These are phyloP conservation scores for Carassius carassius DNA, from an alignment of 2,113 vertebrate species.

Conservation along the genomic window DNA sequence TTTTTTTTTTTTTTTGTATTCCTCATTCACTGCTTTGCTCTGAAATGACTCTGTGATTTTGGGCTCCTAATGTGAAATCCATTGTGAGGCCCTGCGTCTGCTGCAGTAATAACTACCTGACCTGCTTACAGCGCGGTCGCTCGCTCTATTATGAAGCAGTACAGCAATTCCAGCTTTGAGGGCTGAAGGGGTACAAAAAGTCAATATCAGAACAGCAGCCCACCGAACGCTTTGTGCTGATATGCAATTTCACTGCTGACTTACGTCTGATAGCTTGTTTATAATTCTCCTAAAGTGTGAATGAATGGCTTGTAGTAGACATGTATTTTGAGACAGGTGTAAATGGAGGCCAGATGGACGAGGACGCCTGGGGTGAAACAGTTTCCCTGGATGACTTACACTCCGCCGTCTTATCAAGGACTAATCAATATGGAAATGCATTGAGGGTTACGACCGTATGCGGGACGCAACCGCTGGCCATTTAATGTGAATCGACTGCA, in stretches of 20 bases:
- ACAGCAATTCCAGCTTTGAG: conserved; percentile 63
- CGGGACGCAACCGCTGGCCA: conserved; percentile 51
- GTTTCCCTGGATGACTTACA: conserved; percentile 59
- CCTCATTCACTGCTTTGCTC: background rate
- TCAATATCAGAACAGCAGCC: conserved; percentile 53
- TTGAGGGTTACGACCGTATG: conserved; percentile 64
- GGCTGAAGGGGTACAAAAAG: conserved; percentile 49
- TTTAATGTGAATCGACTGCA: conserved; percentile 70
- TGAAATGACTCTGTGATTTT: conserved; percentile 26
- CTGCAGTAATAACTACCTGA: conserved; percentile 68
- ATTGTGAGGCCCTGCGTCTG: conserved; percentile 51
- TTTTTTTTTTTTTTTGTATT: background rate
- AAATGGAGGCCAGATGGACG: conserved; percentile 18
- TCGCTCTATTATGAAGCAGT: conserved; percentile 59
- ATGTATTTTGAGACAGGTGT: conserved; percentile 46
- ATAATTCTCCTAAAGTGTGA: conserved; percentile 58
- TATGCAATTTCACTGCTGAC: conserved; percentile 54
- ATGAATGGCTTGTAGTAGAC: conserved; percentile 54
- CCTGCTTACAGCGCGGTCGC: conserved; percentile 59
- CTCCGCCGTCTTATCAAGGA: conserved; percentile 59
- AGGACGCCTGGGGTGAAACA: background rate
- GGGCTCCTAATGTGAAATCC: conserved; percentile 55
- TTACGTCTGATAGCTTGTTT: conserved; percentile 58
- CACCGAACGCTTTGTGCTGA: conserved; percentile 57
- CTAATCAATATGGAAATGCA: conserved; percentile 68